These are phyloP conservation scores for Pygoscelis adeliae DNA, from an alignment of 2,113 vertebrate genomes.

Conservation along the genomic window DNA sequence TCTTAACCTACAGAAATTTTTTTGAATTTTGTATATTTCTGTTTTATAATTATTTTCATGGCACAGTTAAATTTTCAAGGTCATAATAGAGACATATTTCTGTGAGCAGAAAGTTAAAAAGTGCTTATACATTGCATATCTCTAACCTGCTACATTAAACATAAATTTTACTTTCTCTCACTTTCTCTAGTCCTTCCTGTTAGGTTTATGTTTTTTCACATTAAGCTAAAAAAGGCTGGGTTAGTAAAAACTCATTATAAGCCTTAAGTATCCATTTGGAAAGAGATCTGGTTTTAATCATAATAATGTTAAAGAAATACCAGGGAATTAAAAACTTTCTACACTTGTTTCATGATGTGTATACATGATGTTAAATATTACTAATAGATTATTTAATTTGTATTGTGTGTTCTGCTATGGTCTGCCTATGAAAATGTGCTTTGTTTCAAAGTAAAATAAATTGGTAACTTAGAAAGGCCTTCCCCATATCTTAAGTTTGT, in stretches of 20 bases:
- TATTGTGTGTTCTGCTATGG: neutral
- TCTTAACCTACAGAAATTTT: neutral
- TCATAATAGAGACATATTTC: neutral
- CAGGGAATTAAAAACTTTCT: neutral
- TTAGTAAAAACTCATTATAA: neutral
- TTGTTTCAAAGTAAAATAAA: neutral
- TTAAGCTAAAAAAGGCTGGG: neutral
- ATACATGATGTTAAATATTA: neutral
- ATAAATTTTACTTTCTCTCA: neutral
- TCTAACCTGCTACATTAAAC: neutral
- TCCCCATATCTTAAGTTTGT: neutral
- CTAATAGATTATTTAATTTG: neutral
- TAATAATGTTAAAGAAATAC: neutral
- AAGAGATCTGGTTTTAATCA: neutral
- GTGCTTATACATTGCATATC: neutral
- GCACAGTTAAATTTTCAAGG: neutral
- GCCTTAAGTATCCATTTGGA: neutral
- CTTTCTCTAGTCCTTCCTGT: neutral
- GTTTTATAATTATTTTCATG: neutral
- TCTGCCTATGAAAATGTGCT: neutral
- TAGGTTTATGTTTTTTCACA: neutral
- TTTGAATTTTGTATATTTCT: neutral
- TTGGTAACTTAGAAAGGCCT: neutral
- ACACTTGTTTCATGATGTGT: neutral
- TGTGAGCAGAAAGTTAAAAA: neutral